A percentile compares a stretch with the other conserved stretches of the same genome.
These are phyloP conservation scores for Grus americana DNA, from an alignment of 2,113 vertebrate genomes.

Conservation along the genomic window DNA sequence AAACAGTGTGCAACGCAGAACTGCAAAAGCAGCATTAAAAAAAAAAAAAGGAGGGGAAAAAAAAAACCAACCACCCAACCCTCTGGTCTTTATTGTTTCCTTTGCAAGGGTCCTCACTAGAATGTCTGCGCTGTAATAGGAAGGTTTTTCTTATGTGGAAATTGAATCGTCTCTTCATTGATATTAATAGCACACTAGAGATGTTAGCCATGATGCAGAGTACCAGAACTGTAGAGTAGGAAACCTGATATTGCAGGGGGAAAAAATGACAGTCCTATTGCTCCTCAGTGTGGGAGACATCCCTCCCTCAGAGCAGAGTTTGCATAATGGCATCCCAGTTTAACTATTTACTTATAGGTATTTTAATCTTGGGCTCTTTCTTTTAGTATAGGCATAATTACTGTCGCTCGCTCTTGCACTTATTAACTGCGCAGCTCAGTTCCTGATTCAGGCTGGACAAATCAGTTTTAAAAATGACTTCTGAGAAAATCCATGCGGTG, in stretches of 20 bases:
- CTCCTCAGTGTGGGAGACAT: slow-evolving; percentile 73
- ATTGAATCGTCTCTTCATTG: slow-evolving; percentile 85
- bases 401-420: slow-evolving; percentile 58
- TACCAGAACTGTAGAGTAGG: slow-evolving; percentile 74
- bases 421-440: slow-evolving; percentile 42
- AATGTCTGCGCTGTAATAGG: slow-evolving; percentile 70
- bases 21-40: slow-evolving; percentile 50
- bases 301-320: slow-evolving; percentile 72
- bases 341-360: slow-evolving; percentile 69
- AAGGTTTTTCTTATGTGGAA: slow-evolving; percentile 81
- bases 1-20: slow-evolving; percentile 58
- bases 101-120: slow-evolving; percentile 65
- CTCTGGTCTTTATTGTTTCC: slow-evolving; percentile 72
- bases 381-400: slow-evolving; percentile 77
- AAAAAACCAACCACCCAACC: background rate
- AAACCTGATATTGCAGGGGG: slow-evolving; percentile 78
- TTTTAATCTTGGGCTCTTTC: slow-evolving; percentile 74
- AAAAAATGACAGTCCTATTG: slow-evolving; percentile 76
- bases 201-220: slow-evolving; percentile 77
- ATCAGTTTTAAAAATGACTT: slow-evolving; percentile 56
- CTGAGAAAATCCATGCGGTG: background rate
- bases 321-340: slow-evolving; percentile 74
- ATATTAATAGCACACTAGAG: slow-evolving; percentile 89
- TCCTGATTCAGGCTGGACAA: slow-evolving; percentile 32
- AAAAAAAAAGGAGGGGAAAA: background rate